Conservation (phyloP, 2,888 invertebrate genomes). For the Eristalis tenax region DNA sequence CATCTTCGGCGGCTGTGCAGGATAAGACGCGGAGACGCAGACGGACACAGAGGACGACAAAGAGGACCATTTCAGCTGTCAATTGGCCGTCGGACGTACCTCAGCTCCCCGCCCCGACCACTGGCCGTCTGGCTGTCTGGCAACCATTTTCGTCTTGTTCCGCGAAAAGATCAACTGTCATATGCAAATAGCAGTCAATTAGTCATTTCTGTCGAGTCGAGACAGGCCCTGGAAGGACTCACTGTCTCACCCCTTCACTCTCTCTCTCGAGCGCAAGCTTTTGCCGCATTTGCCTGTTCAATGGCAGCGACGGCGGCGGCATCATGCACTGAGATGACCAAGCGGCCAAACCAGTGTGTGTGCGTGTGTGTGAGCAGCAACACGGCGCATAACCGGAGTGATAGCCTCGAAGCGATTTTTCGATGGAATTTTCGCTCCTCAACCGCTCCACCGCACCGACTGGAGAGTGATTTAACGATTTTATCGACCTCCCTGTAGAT, state of each 20-base stretch:
- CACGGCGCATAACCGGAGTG: constrained; percentile 47
- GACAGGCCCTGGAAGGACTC: constrained; percentile 38
- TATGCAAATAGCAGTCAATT: constrained; percentile 72
- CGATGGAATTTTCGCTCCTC: constrained; percentile 58
- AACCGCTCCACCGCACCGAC: neutral
- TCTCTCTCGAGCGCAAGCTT: too few species aligned
- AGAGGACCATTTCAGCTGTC: constrained; percentile 62
- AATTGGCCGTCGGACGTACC: constrained; percentile 24
- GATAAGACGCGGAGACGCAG: constrained; percentile 11
- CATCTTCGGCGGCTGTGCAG: constrained; percentile 15
- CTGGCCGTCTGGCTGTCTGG: neutral
- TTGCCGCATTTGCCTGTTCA: too few species aligned
- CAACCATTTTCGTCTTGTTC: neutral
- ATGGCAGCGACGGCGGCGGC: too few species aligned
- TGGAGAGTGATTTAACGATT: constrained; percentile 53
- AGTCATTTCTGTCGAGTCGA: constrained; percentile 62
- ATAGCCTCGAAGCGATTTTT: constrained; percentile 68
- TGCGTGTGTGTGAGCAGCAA: neutral
- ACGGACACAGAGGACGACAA: constrained; percentile 32
- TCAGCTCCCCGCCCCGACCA: neutral
- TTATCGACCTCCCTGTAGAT: constrained; percentile 72
- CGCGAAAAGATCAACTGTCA: constrained; percentile 66
- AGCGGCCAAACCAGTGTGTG: constrained; percentile 1
- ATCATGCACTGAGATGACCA: neutral
- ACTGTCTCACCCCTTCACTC: neutral